These are phyloP conservation scores for Hemicordylus capensis DNA, from an alignment of 2,113 vertebrate species.

Conservation along the genomic window DNA sequence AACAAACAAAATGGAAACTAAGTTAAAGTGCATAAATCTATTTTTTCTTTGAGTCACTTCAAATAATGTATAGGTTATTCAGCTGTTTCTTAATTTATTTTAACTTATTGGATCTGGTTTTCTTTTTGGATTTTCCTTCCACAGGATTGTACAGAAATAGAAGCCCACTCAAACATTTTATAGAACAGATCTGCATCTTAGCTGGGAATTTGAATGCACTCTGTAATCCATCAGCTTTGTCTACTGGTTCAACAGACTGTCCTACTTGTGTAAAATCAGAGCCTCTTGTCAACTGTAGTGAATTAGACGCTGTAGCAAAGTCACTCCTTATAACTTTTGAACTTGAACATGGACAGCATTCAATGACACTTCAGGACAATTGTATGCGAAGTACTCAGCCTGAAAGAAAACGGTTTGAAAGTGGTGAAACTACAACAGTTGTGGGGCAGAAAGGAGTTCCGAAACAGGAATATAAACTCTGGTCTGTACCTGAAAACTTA, in stretches of 20 bases:
- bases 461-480: conserved; percentile 62
- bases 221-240: conserved; percentile 46
- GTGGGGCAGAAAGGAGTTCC: conserved; percentile 51
- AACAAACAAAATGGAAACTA: neutral
- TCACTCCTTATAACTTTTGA: conserved; percentile 74
- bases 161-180: conserved; percentile 53
- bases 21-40: neutral
- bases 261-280: neutral
- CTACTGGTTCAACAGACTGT: neutral
- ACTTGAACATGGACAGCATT: conserved; percentile 45
- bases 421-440: neutral
- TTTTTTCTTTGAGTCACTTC: neutral
- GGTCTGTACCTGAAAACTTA: neutral
- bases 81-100: neutral
- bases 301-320: conserved; percentile 76
- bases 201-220: conserved; percentile 70
- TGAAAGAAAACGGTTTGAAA: neutral
- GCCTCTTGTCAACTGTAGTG: conserved; percentile 48
- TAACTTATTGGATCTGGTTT: conserved; percentile 5
- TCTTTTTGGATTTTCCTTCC: neutral
- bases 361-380: conserved; percentile 8
- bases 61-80: neutral
- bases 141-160: conserved; percentile 50
- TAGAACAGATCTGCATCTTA: conserved; percentile 69
- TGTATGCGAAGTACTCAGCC: conserved; percentile 3